A percentile compares a stretch with the other conserved stretches of the same genome.
These are phyloP conservation scores for Sciurus vulgaris DNA, from an alignment of 2,797 vertebrate species.

Conservation along the genomic window DNA sequence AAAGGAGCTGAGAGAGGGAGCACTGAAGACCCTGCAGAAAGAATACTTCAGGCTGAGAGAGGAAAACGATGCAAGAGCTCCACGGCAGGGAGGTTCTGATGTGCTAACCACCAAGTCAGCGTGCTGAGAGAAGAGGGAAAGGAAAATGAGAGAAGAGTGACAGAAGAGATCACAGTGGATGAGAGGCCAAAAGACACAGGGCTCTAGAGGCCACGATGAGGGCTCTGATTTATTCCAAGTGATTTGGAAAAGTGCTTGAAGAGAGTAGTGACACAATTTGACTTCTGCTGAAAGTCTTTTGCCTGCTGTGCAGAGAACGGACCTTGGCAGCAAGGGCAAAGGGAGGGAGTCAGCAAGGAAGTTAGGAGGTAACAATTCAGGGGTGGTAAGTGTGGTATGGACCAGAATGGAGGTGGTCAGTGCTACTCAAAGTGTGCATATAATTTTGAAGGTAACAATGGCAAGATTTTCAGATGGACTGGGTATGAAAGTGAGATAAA, in stretches of 20 bases:
- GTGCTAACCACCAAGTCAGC: neutral
- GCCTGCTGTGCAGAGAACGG: neutral
- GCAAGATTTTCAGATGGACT: neutral
- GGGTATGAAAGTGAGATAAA: neutral
- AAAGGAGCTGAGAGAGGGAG: neutral
- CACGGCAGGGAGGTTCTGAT: neutral
- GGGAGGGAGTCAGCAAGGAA: neutral
- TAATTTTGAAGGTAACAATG: neutral
- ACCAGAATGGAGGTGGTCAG: too few species aligned
- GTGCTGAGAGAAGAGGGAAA: too few species aligned
- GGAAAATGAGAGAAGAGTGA: neutral
- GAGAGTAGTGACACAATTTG: neutral
- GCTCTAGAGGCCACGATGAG: neutral
- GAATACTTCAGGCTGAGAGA: neutral
- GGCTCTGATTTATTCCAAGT: neutral
- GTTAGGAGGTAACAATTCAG: neutral
- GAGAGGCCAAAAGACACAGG: too few species aligned
- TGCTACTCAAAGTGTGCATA: neutral
- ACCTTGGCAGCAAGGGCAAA: neutral
- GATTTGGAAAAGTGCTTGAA: neutral
- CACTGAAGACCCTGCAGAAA: neutral
- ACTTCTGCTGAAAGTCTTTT: neutral
- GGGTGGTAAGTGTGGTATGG: accelerated
- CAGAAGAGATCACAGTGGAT: neutral
- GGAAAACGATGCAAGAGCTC: neutral